These are phyloP conservation scores for Pachyramphus minor DNA, from an alignment of 2,113 vertebrate species.

Conservation along the genomic window DNA sequence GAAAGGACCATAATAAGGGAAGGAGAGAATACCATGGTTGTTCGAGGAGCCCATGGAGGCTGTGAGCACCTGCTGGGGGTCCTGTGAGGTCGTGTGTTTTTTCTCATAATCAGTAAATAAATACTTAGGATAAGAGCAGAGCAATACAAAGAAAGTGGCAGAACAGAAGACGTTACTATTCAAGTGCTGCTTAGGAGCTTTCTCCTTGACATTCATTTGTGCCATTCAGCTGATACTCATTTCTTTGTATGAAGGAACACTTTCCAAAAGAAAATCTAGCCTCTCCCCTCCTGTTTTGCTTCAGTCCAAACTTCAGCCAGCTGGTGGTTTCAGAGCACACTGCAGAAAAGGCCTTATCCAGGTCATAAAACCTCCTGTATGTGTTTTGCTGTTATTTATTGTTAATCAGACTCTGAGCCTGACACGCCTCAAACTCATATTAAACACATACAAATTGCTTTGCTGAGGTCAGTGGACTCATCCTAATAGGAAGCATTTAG, in stretches of 20 bases:
- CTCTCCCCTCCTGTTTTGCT: neutral
- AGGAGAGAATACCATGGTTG: neutral
- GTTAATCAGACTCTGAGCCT: neutral
- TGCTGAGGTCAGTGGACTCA: neutral
- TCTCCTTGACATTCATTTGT: neutral
- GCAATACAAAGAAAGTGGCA: neutral
- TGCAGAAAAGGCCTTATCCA: neutral
- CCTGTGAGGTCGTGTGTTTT: constrained; percentile 36
- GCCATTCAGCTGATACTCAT: neutral
- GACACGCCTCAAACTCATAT: neutral
- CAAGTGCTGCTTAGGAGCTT: neutral
- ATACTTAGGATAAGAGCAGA: constrained; percentile 50
- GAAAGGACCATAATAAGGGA: neutral
- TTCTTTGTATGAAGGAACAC: neutral
- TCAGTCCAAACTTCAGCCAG: neutral
- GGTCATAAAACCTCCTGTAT: neutral
- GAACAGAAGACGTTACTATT: neutral
- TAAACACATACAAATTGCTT: neutral
- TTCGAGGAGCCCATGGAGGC: neutral
- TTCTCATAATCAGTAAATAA: constrained; percentile 72
- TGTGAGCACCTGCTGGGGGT: constrained; percentile 64
- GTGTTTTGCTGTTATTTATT: neutral
- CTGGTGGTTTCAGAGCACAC: neutral
- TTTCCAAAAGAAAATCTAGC: neutral
- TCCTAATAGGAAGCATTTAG: neutral